These are phyloP conservation scores for Benthosema pterotum DNA, from an alignment of 2,797 vertebrate species.

Conservation along the genomic window DNA sequence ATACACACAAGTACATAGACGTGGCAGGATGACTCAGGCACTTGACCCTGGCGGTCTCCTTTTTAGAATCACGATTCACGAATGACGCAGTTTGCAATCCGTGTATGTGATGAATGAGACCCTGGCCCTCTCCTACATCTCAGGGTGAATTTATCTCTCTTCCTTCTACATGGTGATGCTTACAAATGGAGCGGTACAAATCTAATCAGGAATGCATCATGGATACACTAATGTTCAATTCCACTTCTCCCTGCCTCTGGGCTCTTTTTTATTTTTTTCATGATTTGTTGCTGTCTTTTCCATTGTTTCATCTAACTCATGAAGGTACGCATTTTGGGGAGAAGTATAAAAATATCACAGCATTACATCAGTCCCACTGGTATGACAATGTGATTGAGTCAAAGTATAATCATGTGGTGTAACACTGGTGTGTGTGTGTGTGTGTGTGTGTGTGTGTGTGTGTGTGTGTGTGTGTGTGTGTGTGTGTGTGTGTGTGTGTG, in stretches of 20 bases:
- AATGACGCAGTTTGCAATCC: constrained; percentile 45
- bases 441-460: too few relatives aligned
- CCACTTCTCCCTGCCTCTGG: neutral
- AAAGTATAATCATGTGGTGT: constrained; percentile 44
- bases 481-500: too few relatives aligned
- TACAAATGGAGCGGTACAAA: constrained; percentile 41
- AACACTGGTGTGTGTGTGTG: constrained; percentile 14
- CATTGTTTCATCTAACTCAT: constrained; percentile 36
- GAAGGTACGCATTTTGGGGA: constrained; percentile 4
- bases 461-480: too few relatives aligned
- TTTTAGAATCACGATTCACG: constrained; percentile 67
- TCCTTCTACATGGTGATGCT: constrained; percentile 43
- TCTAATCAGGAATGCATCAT: constrained; percentile 49
- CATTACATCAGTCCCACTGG: constrained; percentile 24
- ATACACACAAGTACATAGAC: constrained; percentile 36
- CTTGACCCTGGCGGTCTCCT: constrained; percentile 55
- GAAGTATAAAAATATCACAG: too few relatives aligned
- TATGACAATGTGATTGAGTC: constrained; percentile 29
- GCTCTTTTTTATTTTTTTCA: constrained; percentile 4
- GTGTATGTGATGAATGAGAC: constrained; percentile 45
- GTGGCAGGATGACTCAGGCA: constrained; percentile 62
- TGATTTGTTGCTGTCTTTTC: constrained; percentile 13
- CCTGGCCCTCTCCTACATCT: constrained; percentile 35
- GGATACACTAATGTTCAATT: constrained; percentile 32
- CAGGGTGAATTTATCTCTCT: constrained; percentile 19